phyloP scores from a whole-genome alignment of 2,113 vertebrate genomes.

The Aix galericulata region DNA sequence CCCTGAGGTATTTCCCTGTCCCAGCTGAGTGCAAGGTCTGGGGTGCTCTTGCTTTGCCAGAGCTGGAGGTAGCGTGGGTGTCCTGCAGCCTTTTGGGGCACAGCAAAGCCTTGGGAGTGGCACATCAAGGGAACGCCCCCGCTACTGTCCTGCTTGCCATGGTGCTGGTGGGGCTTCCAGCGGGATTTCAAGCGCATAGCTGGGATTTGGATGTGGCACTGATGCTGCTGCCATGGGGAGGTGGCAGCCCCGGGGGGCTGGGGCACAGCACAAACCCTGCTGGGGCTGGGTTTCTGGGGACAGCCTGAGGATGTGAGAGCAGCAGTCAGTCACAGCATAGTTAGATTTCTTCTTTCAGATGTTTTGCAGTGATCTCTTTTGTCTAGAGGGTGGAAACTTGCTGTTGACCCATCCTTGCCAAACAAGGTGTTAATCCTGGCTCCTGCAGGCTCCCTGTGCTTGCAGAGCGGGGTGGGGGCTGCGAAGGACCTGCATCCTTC shows the following conservation, averaged over 20 bases:
- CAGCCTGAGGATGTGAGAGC: background rate
- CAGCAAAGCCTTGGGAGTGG: background rate
- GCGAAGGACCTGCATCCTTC: background rate
- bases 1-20: background rate
- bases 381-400: background rate
- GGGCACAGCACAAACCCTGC: background rate
- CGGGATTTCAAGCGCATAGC: fast-evolving
- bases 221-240: background rate
- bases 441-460: background rate
- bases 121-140: fast-evolving
- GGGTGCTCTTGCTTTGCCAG: background rate
- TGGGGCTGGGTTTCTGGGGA: background rate
- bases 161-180: background rate
- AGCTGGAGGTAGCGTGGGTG: background rate
- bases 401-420: background rate
- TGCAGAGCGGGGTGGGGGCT: background rate
- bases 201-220: background rate
- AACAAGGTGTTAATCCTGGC: background rate
- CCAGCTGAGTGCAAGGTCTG: background rate
- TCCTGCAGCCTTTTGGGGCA: background rate
- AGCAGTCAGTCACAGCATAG: too few relatives aligned
- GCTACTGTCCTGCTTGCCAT: background rate
- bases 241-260: background rate
- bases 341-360: background rate
- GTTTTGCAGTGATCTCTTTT: background rate